Base-by-base conservation (phyloP, 2,113 vertebrate genomes). In the Poecile atricapillus region DNA sequence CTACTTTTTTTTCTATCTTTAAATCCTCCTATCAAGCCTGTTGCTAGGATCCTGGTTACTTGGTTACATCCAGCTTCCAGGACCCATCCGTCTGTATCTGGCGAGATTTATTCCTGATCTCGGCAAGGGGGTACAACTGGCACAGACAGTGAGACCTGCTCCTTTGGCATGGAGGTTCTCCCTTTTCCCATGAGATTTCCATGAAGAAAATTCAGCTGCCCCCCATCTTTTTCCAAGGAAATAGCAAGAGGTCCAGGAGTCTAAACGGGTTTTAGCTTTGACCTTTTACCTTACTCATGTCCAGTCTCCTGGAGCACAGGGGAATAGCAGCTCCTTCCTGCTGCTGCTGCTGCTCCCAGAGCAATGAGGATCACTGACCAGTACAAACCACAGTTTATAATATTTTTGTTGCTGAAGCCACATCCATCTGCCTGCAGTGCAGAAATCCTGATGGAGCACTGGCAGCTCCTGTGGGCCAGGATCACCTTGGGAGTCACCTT, bases 31-130 rank as follows among this genome's bases (percentile, higher is more conserved):
- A 18, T 74, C 59, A 5, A 88, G 92, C 56, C 86, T 86, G 94
- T 96, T 95, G 95, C 93, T 83, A 92, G 74, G 93, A 88, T 84
- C 53, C 56, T 52, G 2, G 85, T 90, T 71, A 49, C 96, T 88
- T 97, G 92, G 90, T 90, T 93, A 90, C 92, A 15, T 89, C 79
- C 85, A 76, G 63, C 82, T 87, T 68, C 92, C 83, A 20, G 88
- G 78, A 83, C 94, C 39, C 71, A 58, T 31, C 79, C 9, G 1
- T 35, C 85, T 87, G 25, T 5, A 15, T 41, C 65, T 17, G 3
- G 65, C 0, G 3, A 31, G 47, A 63, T 86, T 81, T 41, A 2
- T 60, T 44, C 71, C 68, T 47, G 44, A 3, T 27, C 37, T 47
- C 6, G 0, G 19, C 11, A 15, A 31, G 31, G 31, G 63, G 31